These are phyloP conservation scores for Sminthurinus aureus DNA, from an alignment of 2,888 invertebrate genomes.

Conservation along the genomic window DNA sequence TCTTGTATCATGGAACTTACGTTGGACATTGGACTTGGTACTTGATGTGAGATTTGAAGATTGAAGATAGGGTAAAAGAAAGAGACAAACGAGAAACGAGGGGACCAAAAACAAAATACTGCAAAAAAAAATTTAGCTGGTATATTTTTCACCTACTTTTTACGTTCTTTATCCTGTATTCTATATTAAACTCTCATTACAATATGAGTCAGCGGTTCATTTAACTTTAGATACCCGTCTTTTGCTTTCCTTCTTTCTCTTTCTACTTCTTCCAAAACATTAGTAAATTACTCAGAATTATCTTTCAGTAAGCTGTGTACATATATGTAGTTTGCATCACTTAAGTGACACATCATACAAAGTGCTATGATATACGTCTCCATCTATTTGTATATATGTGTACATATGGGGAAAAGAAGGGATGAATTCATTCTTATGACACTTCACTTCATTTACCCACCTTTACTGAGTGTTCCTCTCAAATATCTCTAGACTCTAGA, in stretches of 20 bases:
- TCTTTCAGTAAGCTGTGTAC: neutral
- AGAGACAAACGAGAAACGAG: neutral
- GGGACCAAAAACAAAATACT: neutral
- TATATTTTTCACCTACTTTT: slow-evolving; percentile 33
- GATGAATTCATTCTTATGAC: no score
- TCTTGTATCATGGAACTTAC: neutral
- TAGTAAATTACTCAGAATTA: neutral
- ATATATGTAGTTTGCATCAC: no score
- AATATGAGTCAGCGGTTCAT: neutral
- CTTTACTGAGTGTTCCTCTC: no score
- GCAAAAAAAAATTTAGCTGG: neutral
- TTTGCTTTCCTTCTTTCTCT: neutral
- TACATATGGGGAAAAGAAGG: no score
- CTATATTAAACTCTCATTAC: neutral
- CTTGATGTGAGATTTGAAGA: neutral
- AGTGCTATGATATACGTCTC: no score
- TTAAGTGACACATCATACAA: no score
- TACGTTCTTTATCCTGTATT: neutral
- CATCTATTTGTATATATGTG: no score
- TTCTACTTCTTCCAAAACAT: neutral
- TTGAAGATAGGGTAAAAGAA: neutral
- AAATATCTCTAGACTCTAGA: no score
- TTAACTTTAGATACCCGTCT: neutral
- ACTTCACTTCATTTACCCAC: no score
- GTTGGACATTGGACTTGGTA: neutral